Conservation (phyloP, 2,888 invertebrate genomes). For the Perizoma flavofasciatum region DNA sequence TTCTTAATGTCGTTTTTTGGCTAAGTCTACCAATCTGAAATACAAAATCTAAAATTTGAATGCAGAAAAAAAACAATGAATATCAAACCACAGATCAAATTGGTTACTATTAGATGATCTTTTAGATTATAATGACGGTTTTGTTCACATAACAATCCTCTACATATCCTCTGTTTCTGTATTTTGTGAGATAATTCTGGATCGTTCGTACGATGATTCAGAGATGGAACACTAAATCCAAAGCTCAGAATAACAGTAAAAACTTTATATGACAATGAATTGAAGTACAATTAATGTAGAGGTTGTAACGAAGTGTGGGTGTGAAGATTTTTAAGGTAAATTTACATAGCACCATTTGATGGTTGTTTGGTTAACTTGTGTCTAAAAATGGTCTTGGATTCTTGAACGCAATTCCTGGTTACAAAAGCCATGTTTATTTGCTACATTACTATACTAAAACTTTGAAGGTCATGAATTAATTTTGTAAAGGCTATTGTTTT, state of each 20-base stretch:
- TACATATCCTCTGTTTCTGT: slow-evolving; percentile 41
- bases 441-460: neutral
- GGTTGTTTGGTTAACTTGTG: slow-evolving; percentile 32
- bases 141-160: slow-evolving; percentile 46
- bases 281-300: slow-evolving; percentile 48
- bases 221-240: slow-evolving; percentile 32
- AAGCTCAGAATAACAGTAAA: slow-evolving; percentile 32
- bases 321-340: slow-evolving; percentile 39
- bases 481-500: too few species aligned
- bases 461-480: neutral
- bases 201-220: slow-evolving; percentile 36
- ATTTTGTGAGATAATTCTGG: slow-evolving; percentile 43
- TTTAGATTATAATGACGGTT: slow-evolving; percentile 48
- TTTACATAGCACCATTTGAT: slow-evolving; percentile 46
- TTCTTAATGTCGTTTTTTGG: slow-evolving; percentile 61
- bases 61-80: slow-evolving; percentile 57
- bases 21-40: slow-evolving; percentile 51
- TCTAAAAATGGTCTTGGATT: slow-evolving; percentile 30
- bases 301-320: slow-evolving; percentile 50
- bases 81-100: slow-evolving; percentile 61
- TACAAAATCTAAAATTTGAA: slow-evolving; percentile 61
- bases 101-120: slow-evolving; percentile 48
- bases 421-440: slow-evolving; percentile 2
- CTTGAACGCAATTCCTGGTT: slow-evolving; percentile 13
- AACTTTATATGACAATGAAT: slow-evolving; percentile 49